Evolutionary conservation across 1,140 invertebrate species (phyloP), one percentile per base, ranked within the genome.

Genomic region (Drosophila ironensis): DNA sequence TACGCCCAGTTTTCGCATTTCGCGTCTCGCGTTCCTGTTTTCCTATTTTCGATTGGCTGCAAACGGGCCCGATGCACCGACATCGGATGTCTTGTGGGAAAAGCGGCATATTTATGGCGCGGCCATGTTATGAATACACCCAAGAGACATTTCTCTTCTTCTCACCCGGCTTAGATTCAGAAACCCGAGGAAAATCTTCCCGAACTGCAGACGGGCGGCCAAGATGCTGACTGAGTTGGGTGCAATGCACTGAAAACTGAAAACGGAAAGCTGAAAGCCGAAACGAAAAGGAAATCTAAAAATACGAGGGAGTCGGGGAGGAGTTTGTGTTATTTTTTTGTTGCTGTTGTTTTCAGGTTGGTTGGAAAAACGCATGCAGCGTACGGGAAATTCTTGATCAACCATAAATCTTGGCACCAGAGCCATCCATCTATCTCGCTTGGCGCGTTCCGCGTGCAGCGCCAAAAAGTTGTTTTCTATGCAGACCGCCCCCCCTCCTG

Each of bases 361-460:
- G 22, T 46, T 22, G 52, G 35, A 67, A 86, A 72, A 76, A 69
- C 66, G 72, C 61, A 59, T 66, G 52, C 56, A 52, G 25, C 67
- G 76, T 63, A 84, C 64, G 84, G 78, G 44, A 86, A 88, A 88
- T 88, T 88, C 86, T 86, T 81, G 86, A 88, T 88, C 86, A 82
- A 88, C 61, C 72, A 88, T 88, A 88, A 88, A 88, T 88, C 86
- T 88, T 88, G 84, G 86, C 86, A 80, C 72, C 86, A 71, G 67
- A 74, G 78, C 69, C 75, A 88, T 88, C 86, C 80, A 88, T 88
- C 86, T 88, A 86, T 86, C 80, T 80, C 81, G 80, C 74, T 72
- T 80, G 78, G 73, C 78, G 78, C 69, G 78, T 74, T 84, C 54
- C 78, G 60, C 64, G 69, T 84, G 75, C 73, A 77, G 63, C 56